Conservation (phyloP, 2,113 vertebrate species). For the Morone chrysops region DNA sequence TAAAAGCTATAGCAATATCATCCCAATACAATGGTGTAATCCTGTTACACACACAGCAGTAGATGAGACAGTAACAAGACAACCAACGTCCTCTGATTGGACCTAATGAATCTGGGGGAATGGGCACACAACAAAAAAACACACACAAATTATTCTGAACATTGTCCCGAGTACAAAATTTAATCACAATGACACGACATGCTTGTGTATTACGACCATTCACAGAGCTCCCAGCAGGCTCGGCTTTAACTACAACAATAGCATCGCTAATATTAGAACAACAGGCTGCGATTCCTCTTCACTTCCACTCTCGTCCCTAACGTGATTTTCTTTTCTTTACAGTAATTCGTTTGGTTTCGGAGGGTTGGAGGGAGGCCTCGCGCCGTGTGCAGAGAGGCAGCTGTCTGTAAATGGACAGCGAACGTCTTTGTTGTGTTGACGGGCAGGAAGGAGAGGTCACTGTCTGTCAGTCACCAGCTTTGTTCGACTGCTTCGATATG, state of each 20-base stretch:
- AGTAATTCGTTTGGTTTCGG: constrained; percentile 59
- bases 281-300: constrained; percentile 35
- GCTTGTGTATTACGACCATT: constrained; percentile 11
- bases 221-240: constrained; percentile 51
- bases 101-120: constrained; percentile 47
- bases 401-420: constrained; percentile 59
- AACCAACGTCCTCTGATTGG: constrained; percentile 45
- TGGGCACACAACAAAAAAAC: constrained; percentile 29
- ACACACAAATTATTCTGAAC: constrained; percentile 45
- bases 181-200: constrained; percentile 39
- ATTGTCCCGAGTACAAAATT: constrained; percentile 48
- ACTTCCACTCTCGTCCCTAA: constrained; percentile 61
- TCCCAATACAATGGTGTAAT: constrained; percentile 7
- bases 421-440: constrained; percentile 71
- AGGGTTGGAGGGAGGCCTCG: constrained; percentile 9
- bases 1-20: background rate
- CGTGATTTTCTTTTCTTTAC: constrained; percentile 74
- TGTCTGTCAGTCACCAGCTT: constrained; percentile 58
- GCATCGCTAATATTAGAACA: constrained; percentile 67
- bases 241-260: constrained; percentile 49
- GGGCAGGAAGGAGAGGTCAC: constrained; percentile 63
- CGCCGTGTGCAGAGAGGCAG: constrained; percentile 50
- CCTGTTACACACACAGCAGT: constrained; percentile 26
- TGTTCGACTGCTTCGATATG: constrained; percentile 36
- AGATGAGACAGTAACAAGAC: constrained; percentile 46